phyloP scores from a whole-genome alignment of 2,797 vertebrate genomes.

The Melanotaenia boesemani region DNA sequence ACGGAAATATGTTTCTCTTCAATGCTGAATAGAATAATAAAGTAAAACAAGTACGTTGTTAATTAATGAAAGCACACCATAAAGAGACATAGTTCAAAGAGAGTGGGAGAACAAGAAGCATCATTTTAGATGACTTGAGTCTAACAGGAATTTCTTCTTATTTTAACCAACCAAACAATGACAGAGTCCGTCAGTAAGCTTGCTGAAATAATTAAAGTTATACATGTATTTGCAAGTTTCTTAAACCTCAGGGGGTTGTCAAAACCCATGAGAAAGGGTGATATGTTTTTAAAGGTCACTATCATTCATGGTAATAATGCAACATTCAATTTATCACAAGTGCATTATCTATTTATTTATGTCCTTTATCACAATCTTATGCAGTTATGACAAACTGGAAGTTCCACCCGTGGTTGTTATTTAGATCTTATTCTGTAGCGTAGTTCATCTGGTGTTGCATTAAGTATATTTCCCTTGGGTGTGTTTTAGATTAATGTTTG shows the following conservation, averaged over 20 bases:
- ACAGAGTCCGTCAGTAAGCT: slow-evolving; percentile 1
- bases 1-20: not conserved
- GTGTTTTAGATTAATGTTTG: not conserved
- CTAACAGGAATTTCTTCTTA: slow-evolving; percentile 32
- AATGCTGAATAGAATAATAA: not conserved
- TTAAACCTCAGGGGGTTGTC: slow-evolving; percentile 8
- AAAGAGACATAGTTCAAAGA: not conserved
- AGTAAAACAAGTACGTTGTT: not conserved
- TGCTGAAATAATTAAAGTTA: slow-evolving; percentile 22
- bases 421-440: not conserved
- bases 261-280: slow-evolving; percentile 12
- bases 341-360: slow-evolving; percentile 8
- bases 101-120: not conserved
- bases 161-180: slow-evolving; percentile 3
- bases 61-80: not conserved
- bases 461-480: not conserved
- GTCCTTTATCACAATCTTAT: slow-evolving; percentile 21
- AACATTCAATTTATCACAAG: slow-evolving; percentile 5
- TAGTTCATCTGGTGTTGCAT: not conserved
- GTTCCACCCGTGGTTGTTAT: not conserved
- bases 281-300: slow-evolving; percentile 29
- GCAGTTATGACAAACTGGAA: not conserved
- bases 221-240: slow-evolving; percentile 42
- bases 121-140: slow-evolving; percentile 8
- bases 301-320: not conserved